phyloP scores from a whole-genome alignment of 2,888 invertebrate genomes.

The Chalcis sispes region DNA sequence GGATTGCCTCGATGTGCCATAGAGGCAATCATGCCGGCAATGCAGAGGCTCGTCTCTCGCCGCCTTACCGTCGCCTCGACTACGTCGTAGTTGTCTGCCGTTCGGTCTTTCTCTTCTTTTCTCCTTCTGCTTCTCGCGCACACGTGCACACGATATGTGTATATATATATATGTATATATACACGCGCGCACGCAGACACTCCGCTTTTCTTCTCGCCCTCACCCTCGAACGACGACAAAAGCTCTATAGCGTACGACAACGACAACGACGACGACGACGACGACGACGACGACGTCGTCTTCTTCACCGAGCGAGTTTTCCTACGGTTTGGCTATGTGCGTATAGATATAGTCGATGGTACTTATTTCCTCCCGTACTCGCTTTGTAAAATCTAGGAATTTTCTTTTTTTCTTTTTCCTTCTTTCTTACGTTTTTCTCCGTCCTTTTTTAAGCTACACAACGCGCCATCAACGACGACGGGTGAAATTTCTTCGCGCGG shows the following conservation, averaged over 20 bases:
- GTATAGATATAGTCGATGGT: neutral
- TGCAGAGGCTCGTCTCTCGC: constrained; percentile 73
- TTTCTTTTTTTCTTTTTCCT: constrained; percentile 49
- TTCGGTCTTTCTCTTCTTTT: constrained; percentile 53
- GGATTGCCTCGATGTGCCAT: constrained; percentile 76
- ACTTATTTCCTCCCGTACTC: constrained; percentile 55
- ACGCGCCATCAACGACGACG: neutral
- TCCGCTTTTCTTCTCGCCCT: neutral
- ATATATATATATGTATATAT: too few relatives aligned
- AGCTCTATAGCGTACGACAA: constrained; percentile 27
- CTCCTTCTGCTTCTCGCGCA: constrained; percentile 52
- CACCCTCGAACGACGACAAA: constrained; percentile 17
- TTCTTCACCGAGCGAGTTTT: too few relatives aligned
- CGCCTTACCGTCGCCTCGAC: constrained; percentile 67
- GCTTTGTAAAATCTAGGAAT: constrained; percentile 63
- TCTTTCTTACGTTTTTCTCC: neutral
- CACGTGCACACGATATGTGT: constrained; percentile 11
- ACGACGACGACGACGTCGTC: neutral
- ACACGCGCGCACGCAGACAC: neutral
- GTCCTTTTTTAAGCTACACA: neutral
- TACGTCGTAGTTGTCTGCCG: constrained; percentile 12
- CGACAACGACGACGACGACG: too few relatives aligned
- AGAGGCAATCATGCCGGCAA: constrained; percentile 75
- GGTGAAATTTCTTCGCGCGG: constrained; percentile 39
- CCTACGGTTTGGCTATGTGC: neutral